These are phyloP conservation scores for Propsilocerus akamusi DNA, from an alignment of 1,140 invertebrate species.

Conservation along the genomic window DNA sequence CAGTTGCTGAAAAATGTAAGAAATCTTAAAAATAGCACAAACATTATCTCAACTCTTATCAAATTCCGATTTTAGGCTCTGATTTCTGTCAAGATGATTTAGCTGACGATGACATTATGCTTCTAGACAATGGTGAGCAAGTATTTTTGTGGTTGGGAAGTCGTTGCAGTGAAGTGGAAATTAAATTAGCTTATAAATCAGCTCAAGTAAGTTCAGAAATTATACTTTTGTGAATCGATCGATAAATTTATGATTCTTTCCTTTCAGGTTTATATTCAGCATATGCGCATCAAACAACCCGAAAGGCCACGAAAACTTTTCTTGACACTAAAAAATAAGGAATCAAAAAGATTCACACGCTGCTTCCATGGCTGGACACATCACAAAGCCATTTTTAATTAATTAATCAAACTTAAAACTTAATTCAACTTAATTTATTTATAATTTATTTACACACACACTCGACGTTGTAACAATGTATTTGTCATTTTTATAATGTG, in stretches of 20 bases:
- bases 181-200: slow-evolving; percentile 96
- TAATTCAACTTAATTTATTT: neutral
- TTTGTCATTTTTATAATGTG: too few species aligned
- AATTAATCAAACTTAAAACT: too few species aligned
- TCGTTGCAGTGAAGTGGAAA: slow-evolving; percentile 93
- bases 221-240: neutral
- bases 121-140: slow-evolving; percentile 94
- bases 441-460: slow-evolving; percentile 1
- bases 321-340: slow-evolving; percentile 93
- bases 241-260: slow-evolving; percentile 7
- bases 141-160: slow-evolving; percentile 97
- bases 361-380: slow-evolving; percentile 97
- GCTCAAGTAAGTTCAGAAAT: slow-evolving; percentile 54
- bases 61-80: slow-evolving; percentile 24
- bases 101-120: slow-evolving; percentile 99
- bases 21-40: neutral
- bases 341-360: slow-evolving; percentile 85
- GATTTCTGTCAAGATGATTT: slow-evolving; percentile 99
- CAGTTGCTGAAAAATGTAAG: slow-evolving; percentile 91
- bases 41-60: neutral
- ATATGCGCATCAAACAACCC: slow-evolving; percentile 88
- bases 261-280: slow-evolving; percentile 87
- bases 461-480: too few species aligned
- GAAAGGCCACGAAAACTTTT: slow-evolving; percentile 81
- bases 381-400: slow-evolving; percentile 26